Evolutionary conservation across 2,113 vertebrate species (phyloP).

Genomic region (Canis aureus): DNA sequence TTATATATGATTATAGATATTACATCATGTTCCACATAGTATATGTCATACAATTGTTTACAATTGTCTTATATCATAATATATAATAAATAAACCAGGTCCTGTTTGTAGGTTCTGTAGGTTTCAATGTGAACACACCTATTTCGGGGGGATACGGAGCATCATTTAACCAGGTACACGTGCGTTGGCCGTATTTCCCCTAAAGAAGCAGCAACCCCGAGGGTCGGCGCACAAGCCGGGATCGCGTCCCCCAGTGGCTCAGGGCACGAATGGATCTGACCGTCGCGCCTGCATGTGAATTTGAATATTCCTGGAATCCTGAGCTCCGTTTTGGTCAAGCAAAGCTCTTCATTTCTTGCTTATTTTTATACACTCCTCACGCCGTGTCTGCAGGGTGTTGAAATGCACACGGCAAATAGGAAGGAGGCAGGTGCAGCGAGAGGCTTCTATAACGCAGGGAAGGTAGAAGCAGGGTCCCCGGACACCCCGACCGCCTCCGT

Average conservation of each 20-base stretch:
- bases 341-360: not conserved
- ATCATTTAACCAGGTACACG: not conserved
- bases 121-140: not conserved
- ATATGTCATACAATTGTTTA: not conserved
- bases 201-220: not conserved
- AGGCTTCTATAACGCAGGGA: not conserved
- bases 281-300: not conserved
- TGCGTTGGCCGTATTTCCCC: not conserved
- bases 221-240: not conserved
- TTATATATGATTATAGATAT: not conserved
- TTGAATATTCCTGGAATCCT: not conserved
- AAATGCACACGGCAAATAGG: rapidly evolving
- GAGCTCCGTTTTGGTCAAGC: not conserved
- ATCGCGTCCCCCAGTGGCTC: not conserved
- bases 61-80: too few species aligned
- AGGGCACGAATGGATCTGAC: not conserved
- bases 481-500: too few species aligned
- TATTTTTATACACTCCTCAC: not conserved
- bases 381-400: not conserved
- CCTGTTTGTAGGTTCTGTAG: not conserved
- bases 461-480: too few species aligned
- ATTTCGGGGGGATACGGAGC: not conserved
- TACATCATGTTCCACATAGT: not conserved
- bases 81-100: not conserved
- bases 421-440: rapidly evolving